A percentile compares a stretch with the other conserved stretches of the same genome.
Conservation (phyloP, 2,888 invertebrate species). For the Apomyelois bistriatella region DNA sequence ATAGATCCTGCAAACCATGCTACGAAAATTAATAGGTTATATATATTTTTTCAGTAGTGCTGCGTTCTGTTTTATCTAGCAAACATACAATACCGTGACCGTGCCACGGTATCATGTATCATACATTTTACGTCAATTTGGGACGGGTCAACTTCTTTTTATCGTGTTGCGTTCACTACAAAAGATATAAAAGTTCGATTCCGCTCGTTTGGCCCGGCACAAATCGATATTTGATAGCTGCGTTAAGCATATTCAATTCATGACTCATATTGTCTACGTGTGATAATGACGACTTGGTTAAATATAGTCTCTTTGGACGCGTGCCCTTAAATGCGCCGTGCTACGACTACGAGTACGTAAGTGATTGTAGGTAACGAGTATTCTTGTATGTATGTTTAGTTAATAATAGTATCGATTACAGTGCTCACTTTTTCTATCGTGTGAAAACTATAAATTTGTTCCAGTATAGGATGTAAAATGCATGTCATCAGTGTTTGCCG, state of each 20-base stretch:
- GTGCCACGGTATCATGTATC: background rate
- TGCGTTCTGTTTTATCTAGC: no score
- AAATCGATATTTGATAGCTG: constrained; percentile 1
- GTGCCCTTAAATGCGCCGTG: background rate
- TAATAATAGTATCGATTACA: no score
- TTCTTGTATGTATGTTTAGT: background rate
- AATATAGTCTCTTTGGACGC: background rate
- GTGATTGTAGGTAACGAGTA: background rate
- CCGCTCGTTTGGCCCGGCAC: background rate
- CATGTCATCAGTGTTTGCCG: no score
- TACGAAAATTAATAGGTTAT: no score
- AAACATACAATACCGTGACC: no score
- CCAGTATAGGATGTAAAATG: no score
- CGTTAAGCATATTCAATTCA: constrained; percentile 4
- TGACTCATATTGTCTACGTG: constrained; percentile 4
- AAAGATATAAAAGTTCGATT: background rate
- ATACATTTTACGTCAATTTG: background rate
- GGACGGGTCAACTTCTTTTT: background rate
- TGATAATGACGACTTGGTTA: constrained; percentile 3
- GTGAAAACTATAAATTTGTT: no score
- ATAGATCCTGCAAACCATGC: no score
- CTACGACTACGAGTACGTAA: background rate
- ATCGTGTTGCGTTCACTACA: background rate
- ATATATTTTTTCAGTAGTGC: no score
- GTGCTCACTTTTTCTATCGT: no score